These are phyloP conservation scores for Oligia fasciuncula DNA, from an alignment of 2,888 invertebrate genomes.

Conservation along the genomic window DNA sequence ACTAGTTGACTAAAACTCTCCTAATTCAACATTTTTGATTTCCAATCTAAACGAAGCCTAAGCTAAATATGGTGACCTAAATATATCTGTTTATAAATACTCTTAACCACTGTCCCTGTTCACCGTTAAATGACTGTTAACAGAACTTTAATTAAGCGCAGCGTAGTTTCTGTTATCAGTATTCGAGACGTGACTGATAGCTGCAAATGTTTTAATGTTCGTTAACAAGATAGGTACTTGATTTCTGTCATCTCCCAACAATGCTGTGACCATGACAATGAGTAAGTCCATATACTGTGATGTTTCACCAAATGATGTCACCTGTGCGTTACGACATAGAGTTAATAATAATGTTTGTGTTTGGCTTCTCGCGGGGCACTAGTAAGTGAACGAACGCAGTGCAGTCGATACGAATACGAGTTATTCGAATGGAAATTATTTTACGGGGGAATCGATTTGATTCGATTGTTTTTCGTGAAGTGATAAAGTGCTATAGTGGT, in stretches of 20 bases:
- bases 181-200: slow-evolving; percentile 30
- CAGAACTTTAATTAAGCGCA: not conserved
- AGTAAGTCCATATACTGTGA: slow-evolving; percentile 70
- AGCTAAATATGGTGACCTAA: not conserved
- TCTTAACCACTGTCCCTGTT: not conserved
- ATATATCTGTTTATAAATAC: not conserved
- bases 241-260: slow-evolving; percentile 57
- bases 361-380: slow-evolving; percentile 83
- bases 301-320: slow-evolving; percentile 84
- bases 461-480: slow-evolving; percentile 61
- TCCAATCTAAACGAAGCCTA: not conserved
- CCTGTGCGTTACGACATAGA: slow-evolving; percentile 79
- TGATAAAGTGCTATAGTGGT: slow-evolving; percentile 35
- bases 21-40: not conserved
- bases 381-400: slow-evolving; percentile 75
- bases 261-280: slow-evolving; percentile 75
- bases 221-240: slow-evolving; percentile 22
- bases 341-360: slow-evolving; percentile 84
- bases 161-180: slow-evolving; percentile 24
- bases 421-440: slow-evolving; percentile 59
- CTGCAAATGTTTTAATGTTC: slow-evolving; percentile 19
- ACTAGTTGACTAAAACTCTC: not conserved
- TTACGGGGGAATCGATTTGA: slow-evolving; percentile 57
- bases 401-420: slow-evolving; percentile 71
- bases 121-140: not conserved